Percentiles rank a stretch among this genome's conserved stretches.
Evolutionary conservation across 2,797 vertebrate genomes (phyloP).

Genomic region (Enteromius viviparus): DNA sequence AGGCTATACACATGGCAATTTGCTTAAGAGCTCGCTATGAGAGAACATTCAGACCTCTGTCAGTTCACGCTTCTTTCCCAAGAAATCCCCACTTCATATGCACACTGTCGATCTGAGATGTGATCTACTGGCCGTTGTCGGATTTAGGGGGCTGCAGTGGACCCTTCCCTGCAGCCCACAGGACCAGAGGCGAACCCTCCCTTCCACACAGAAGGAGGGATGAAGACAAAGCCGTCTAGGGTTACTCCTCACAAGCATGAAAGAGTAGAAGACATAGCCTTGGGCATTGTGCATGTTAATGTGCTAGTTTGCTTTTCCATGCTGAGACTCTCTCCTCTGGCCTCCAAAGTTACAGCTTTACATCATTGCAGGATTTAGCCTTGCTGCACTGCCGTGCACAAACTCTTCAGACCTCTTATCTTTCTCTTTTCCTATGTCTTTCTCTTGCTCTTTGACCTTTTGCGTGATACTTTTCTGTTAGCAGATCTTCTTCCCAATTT

Average conservation of each 20-base stretch:
- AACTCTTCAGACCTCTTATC: constrained; percentile 10
- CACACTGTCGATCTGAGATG: constrained; percentile 60
- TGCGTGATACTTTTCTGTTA: constrained; percentile 55
- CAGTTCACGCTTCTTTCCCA: constrained; percentile 60
- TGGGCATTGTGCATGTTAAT: constrained; percentile 49
- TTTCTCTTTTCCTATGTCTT: constrained; percentile 9
- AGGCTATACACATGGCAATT: constrained; percentile 54
- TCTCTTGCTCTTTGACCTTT: constrained; percentile 17
- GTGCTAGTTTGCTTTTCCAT: constrained; percentile 23
- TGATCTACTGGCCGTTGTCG: constrained; percentile 53
- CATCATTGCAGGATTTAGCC: constrained; percentile 29
- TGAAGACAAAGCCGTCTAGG: constrained; percentile 53
- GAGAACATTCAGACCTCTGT: constrained; percentile 52
- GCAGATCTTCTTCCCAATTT: constrained; percentile 54
- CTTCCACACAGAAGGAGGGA: constrained; percentile 32
- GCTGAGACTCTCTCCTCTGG: constrained; percentile 18
- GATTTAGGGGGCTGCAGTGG: constrained; percentile 49
- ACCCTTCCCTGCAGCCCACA: constrained; percentile 39
- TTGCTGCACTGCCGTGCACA: not conserved
- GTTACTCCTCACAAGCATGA: constrained; percentile 49
- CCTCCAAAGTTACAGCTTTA: constrained; percentile 27
- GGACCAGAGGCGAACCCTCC: constrained; percentile 35
- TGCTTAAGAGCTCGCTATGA: constrained; percentile 60
- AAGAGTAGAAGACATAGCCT: constrained; percentile 41
- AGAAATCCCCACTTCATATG: constrained; percentile 64